These are phyloP conservation scores for Teleogryllus oceanicus DNA, from an alignment of 2,888 invertebrate genomes.

Conservation along the genomic window DNA sequence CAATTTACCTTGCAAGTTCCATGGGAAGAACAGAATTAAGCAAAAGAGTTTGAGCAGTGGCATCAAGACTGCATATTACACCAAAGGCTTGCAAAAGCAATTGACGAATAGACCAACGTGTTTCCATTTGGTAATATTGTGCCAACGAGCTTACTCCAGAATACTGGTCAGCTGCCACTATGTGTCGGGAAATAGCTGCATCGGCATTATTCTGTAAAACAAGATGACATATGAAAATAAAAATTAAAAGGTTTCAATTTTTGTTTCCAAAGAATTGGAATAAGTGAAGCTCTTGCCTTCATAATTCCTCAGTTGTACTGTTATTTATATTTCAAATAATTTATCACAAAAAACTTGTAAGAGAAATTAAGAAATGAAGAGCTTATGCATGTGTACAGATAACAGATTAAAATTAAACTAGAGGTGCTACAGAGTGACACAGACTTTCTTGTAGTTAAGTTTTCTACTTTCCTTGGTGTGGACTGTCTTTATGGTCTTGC, in stretches of 20 bases:
- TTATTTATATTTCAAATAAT: too few species aligned
- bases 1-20: constrained; percentile 73
- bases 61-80: constrained; percentile 81
- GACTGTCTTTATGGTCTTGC: too few species aligned
- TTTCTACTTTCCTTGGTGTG: too few species aligned
- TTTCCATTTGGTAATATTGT: constrained; percentile 95
- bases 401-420: too few species aligned
- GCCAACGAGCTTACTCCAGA: constrained; percentile 79
- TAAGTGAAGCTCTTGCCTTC: too few species aligned
- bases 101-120: constrained; percentile 79
- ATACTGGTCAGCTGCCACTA: constrained; percentile 79
- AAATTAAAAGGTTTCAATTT: neutral
- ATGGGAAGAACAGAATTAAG: constrained; percentile 84
- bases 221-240: neutral
- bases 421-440: too few species aligned
- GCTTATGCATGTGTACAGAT: too few species aligned
- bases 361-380: too few species aligned
- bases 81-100: constrained; percentile 80
- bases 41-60: constrained; percentile 74
- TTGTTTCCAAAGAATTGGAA: too few species aligned
- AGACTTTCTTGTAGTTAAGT: too few species aligned
- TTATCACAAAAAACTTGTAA: too few species aligned
- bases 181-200: constrained; percentile 78
- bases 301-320: too few species aligned
- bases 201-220: constrained; percentile 83